Evolutionary conservation across 2,113 vertebrate species (phyloP), one percentile per base, ranked within the genome.

Genomic region (Genyomyrus donnyi): DNA sequence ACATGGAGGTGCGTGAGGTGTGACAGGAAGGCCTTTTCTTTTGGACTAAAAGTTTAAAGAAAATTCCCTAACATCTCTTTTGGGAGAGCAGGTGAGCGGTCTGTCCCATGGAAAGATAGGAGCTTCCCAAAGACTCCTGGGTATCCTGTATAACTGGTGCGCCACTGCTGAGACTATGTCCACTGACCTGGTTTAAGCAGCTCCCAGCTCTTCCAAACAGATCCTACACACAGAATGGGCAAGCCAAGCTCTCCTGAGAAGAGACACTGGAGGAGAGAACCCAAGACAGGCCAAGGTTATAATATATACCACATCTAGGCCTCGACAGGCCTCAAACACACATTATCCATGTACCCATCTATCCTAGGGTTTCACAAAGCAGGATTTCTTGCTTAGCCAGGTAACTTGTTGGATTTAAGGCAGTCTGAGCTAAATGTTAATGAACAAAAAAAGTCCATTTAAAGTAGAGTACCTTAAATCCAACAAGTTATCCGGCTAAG

Each of bases 191-290:
- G 92, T 92, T 93, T 96, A 91, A 99, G 93, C 13, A 96, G 93
- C 10, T 98, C 95, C 98, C 98, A 99, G 95, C 98, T 99, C 46
- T 95, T 97, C 98, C 98, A 99, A 89, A 99, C 98, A 0, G 97
- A 97, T 50, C 98, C 98, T 91, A 97, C 98, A n/a, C 97, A 98
- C 70, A 99, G 92, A 85, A 99, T 96, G n/a, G 97, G 97, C 45
- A 99, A 94, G 5, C 98, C 97, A 21, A 93, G 92, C 13, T 96
- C 93, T 0, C 96, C 94, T 0, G 84, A 90, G 92, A 98, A 94
- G 13, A 99, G 94, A 62, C 93, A 93, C 98, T 98, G 90, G 7
- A 21, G 87, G 35, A 62, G 31, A 48, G n/a, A 58, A 46, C 3
- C 19, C n/a, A 3, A 88, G 1, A 35, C 35, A 31, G 62, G 62